Conservation (phyloP, 2,797 vertebrate genomes). For the Lacerta agilis region DNA sequence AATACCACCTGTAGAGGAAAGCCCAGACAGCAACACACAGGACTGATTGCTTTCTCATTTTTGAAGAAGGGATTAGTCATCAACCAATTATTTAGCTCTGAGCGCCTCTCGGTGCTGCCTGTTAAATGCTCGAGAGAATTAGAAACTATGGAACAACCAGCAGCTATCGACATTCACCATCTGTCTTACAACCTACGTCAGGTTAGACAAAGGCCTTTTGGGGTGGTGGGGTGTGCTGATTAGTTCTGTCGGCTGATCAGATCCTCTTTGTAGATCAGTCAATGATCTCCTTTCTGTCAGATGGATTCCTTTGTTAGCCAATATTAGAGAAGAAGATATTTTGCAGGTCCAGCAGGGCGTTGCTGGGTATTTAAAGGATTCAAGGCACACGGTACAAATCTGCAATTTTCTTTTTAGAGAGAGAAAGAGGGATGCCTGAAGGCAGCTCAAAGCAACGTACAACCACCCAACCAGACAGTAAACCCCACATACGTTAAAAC, state of each 20-base stretch:
- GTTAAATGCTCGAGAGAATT: not conserved
- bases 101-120: not conserved
- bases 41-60: constrained; percentile 50
- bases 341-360: not conserved
- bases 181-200: not conserved
- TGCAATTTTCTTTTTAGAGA: too few species aligned
- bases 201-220: not conserved
- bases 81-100: constrained; percentile 19
- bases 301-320: not conserved
- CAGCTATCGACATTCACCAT: not conserved
- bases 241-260: not conserved
- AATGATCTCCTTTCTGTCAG: not conserved
- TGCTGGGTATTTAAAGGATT: too few species aligned
- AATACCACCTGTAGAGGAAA: constrained; percentile 47
- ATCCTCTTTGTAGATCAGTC: not conserved
- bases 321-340: not conserved
- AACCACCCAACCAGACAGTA: too few species aligned
- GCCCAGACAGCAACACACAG: constrained; percentile 42
- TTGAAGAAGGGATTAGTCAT: constrained; percentile 50
- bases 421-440: too few species aligned
- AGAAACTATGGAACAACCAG: not conserved
- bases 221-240: not conserved
- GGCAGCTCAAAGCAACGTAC: too few species aligned
- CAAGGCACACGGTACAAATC: too few species aligned
- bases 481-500: too few species aligned